phyloP scores from a whole-genome alignment of 2,113 vertebrate genomes.

The Podilymbus podiceps region DNA sequence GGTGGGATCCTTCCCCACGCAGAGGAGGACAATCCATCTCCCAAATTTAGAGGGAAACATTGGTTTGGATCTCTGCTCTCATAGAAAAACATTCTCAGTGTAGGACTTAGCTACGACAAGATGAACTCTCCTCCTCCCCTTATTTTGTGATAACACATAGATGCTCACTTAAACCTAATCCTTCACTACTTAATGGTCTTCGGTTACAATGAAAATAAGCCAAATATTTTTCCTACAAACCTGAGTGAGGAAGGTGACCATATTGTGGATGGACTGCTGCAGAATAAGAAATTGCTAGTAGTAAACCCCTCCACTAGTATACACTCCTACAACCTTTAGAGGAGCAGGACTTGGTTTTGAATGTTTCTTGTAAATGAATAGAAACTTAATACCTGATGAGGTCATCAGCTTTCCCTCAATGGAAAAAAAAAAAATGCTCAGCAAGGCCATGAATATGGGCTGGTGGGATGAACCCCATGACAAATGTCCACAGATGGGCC shows the following conservation, averaged over 20 bases:
- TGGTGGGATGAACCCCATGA: neutral
- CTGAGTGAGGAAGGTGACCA: neutral
- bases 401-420: neutral
- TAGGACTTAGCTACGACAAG: neutral
- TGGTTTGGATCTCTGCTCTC: neutral
- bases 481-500: neutral
- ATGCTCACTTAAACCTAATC: neutral
- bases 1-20: neutral
- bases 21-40: neutral
- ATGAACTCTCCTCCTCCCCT: neutral
- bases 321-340: neutral
- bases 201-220: neutral
- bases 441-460: neutral
- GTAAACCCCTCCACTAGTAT: neutral
- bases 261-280: no score
- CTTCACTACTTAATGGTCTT: neutral
- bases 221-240: neutral
- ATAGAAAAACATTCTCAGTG: neutral
- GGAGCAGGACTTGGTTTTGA: neutral
- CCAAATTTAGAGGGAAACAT: neutral
- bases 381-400: neutral
- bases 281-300: neutral
- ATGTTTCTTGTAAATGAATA: neutral
- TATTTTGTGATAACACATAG: neutral
- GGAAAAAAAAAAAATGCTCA: neutral